Percentiles rank a stretch among this genome's conserved stretches.
Conservation (phyloP, 2,797 vertebrate species). For the Myotis planiceps region DNA sequence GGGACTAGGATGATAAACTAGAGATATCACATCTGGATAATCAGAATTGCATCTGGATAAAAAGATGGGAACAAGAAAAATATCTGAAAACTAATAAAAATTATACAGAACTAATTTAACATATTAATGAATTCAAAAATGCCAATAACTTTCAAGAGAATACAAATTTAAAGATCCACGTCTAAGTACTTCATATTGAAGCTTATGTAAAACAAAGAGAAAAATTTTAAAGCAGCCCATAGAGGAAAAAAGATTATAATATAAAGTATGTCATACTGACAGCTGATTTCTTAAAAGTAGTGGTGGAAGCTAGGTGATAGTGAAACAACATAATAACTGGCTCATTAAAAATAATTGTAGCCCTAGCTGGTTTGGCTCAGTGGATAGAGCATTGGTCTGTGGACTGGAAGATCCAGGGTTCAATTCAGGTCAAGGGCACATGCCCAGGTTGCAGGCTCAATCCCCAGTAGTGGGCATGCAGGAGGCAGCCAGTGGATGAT, state of each 20-base stretch:
- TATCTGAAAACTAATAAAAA: neutral
- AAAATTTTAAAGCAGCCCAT: neutral
- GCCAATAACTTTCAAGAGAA: neutral
- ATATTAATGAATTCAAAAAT: neutral
- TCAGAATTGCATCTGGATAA: neutral
- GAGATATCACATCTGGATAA: neutral
- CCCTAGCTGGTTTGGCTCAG: too few relatives aligned
- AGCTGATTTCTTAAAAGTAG: neutral
- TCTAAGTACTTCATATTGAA: neutral
- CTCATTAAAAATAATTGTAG: neutral
- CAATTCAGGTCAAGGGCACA: too few relatives aligned
- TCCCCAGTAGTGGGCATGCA: too few relatives aligned
- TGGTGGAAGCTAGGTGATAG: neutral
- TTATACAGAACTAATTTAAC: neutral
- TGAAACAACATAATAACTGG: neutral
- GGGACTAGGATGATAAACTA: neutral
- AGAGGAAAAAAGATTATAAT: neutral
- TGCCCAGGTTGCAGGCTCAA: too few relatives aligned
- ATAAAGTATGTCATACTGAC: neutral
- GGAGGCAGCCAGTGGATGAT: too few relatives aligned
- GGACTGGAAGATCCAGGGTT: too few relatives aligned
- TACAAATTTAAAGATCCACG: neutral
- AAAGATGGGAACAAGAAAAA: neutral
- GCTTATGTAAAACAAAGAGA: neutral
- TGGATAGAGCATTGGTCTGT: too few relatives aligned